Percentiles rank a stretch among this genome's conserved stretches.
Conservation (phyloP, 2,113 vertebrate species). For the Gulo gulo region DNA sequence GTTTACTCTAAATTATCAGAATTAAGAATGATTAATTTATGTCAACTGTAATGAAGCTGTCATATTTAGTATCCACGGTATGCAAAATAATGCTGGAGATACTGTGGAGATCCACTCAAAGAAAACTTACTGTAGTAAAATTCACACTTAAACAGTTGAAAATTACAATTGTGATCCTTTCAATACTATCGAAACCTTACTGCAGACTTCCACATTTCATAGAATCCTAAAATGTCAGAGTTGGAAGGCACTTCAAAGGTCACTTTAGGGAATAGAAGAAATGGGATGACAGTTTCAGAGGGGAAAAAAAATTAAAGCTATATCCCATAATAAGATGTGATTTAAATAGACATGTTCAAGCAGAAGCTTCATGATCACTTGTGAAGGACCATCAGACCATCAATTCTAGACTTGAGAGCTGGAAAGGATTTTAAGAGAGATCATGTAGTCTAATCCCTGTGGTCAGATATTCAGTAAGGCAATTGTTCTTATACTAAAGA, state of each 20-base stretch:
- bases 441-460: background rate
- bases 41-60: background rate
- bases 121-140: background rate
- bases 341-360: slow-evolving; percentile 13
- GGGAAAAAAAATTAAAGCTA: background rate
- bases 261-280: background rate
- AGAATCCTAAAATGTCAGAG: background rate
- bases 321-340: background rate
- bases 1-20: background rate
- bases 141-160: background rate
- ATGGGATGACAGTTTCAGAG: background rate
- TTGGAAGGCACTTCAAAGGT: slow-evolving; percentile 12
- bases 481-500: background rate
- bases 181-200: background rate
- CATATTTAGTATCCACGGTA: background rate
- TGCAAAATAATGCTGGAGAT: slow-evolving; percentile 14
- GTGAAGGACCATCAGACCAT: background rate
- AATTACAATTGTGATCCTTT: background rate
- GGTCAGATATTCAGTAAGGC: background rate
- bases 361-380: background rate
- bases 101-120: background rate
- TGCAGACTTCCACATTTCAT: background rate
- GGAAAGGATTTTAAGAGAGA: slow-evolving; percentile 22
- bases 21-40: slow-evolving; percentile 8
- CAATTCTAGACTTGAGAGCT: slow-evolving; percentile 35